Base-by-base conservation (phyloP, 2,888 invertebrate species). In the Tortrix viridana region DNA sequence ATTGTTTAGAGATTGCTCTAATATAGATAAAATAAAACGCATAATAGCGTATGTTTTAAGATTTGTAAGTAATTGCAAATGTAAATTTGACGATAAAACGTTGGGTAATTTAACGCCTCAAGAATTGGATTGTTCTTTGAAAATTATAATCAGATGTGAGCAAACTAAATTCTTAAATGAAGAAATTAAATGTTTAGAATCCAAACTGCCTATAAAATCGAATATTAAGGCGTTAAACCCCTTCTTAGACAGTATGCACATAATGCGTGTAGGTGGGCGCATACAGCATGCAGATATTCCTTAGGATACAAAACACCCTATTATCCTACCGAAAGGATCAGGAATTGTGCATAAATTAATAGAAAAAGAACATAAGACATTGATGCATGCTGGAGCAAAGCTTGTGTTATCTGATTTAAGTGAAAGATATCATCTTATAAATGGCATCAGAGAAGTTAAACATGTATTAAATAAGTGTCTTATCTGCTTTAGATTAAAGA, bases 21-120 rank as follows among this genome's bases (percentile, higher is more conserved):
- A 53, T 26, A 19, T 53, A 1, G n/a, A 32, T 16, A 26, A 32
- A 26, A 49, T 49, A 9, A 18, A 49, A 16, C 12, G 49, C 5
- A 16, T 26, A 9, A n/a, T 26, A 32, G 49, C 49, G 23, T 32
- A 49, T 26, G 22, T 22, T 22, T 22, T 22, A 22, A 22, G 22
- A 22, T 22, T 22, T 22, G 22, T 22, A 22, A 22, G 16, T 32
- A 49, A 26, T 49, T 49, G 32, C n/a, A 49, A 32, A 32, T 16
- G 16, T 32, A 50, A 32, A n/a, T 16, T 12, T 18, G 32, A 16
- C 12, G 37, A 50, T 14, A 32, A 32, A 32, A 0, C 6, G 32
- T 32, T n/a, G n/a, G 50, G 50, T 9, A 50, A 32, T 50, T 32
- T 50, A 37, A 50, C 32, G 18, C 32, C 37, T 32, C 23, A 50